A percentile compares a stretch with the other conserved stretches of the same genome.
Evolutionary conservation across 2,113 vertebrate species (phyloP).

Genomic region (Phaetusa simplex): DNA sequence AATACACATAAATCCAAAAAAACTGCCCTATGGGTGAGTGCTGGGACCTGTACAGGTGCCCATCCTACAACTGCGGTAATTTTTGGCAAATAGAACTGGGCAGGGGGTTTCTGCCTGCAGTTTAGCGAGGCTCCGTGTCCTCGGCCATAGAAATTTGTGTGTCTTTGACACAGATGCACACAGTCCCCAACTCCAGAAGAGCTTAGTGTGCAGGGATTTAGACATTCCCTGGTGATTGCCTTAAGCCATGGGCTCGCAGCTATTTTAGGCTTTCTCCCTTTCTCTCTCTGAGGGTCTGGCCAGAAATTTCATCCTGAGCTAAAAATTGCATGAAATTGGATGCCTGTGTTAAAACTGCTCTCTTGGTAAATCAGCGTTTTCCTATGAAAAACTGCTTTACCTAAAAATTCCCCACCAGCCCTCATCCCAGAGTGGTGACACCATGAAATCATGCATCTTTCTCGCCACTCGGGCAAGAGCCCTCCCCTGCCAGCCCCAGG

Average conservation of each 20-base stretch:
- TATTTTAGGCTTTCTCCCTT: constrained; percentile 36
- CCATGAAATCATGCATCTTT: neutral
- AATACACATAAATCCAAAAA: neutral
- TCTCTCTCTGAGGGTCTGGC: neutral
- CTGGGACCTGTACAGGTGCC: neutral
- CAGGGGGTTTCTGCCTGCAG: neutral
- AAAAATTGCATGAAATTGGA: neutral
- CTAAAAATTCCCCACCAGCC: neutral
- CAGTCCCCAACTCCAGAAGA: neutral
- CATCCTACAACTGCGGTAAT: neutral
- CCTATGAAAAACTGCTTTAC: neutral
- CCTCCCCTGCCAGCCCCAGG: neutral
- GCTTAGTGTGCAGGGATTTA: constrained; percentile 26
- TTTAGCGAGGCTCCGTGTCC: neutral
- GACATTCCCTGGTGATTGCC: neutral
- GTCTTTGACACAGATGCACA: neutral
- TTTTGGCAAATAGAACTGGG: neutral
- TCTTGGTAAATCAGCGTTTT: neutral
- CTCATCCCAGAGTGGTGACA: neutral
- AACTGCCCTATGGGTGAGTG: neutral
- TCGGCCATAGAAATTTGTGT: neutral
- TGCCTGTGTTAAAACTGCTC: neutral
- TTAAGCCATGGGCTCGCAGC: neutral
- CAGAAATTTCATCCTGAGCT: constrained; percentile 8
- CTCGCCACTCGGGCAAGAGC: neutral